These are phyloP conservation scores for Hucho hucho DNA, from an alignment of 2,113 vertebrate genomes.

Conservation along the genomic window DNA sequence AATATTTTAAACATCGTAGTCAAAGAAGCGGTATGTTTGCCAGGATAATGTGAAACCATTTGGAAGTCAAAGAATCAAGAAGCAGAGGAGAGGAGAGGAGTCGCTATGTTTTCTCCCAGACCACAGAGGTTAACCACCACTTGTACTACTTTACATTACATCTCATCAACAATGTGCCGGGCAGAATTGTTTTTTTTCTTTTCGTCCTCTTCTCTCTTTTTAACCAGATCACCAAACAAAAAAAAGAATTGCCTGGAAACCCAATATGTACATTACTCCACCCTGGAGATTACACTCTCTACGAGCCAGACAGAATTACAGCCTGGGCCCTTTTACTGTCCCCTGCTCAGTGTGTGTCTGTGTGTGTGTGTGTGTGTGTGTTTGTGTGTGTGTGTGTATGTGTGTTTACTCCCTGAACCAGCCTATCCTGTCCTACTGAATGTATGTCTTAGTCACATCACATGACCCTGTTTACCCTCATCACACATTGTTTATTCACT, in stretches of 20 bases:
- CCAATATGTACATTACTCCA: constrained; percentile 70
- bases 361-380: constrained; percentile 3
- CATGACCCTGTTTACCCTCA: constrained; percentile 22
- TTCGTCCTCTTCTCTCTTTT: constrained; percentile 40
- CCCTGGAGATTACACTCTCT: constrained; percentile 76
- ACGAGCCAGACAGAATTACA: constrained; percentile 72
- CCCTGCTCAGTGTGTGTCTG: background rate
- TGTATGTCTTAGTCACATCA: constrained; percentile 14
- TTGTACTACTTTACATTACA: constrained; percentile 77
- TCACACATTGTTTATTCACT: constrained; percentile 8
- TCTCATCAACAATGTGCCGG: constrained; percentile 61
- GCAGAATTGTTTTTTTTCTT: constrained; percentile 38
- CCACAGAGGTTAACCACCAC: constrained; percentile 77
- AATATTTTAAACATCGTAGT: background rate
- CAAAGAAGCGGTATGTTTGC: background rate
- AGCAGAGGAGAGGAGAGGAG: too few species aligned
- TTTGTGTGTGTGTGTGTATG: background rate
- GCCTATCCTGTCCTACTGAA: background rate
- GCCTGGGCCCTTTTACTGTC: constrained; percentile 49
- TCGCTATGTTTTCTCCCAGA: constrained; percentile 37
- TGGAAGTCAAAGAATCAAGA: too few species aligned
- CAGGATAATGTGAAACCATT: too few species aligned
- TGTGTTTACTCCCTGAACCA: background rate
- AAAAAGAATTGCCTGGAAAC: constrained; percentile 67
- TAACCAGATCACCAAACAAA: constrained; percentile 61